phyloP scores from a whole-genome alignment of 35 echinoderm and acorn worm species.

The Ptychodera flava region DNA sequence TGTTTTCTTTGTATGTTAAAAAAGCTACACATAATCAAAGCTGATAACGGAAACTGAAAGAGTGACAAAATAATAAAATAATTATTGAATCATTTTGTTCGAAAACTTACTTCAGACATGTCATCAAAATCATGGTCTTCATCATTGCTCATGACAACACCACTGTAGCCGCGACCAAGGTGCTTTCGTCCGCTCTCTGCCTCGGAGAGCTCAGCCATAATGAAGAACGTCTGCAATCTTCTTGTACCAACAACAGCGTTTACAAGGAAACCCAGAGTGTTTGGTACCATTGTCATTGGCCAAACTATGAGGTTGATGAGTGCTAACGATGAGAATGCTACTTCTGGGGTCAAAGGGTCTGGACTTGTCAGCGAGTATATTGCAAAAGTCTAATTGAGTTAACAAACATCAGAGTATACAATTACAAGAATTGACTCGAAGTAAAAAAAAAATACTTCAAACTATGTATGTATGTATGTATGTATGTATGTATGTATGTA shows the following conservation, averaged over 20 bases:
- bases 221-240: slow-evolving; percentile 18
- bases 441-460: too few species aligned
- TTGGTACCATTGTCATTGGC: slow-evolving; percentile 48
- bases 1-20: too few species aligned
- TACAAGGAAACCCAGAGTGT: slow-evolving; percentile 36
- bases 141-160: neutral
- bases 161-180: neutral
- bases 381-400: slow-evolving; percentile 54
- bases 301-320: slow-evolving; percentile 54
- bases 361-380: slow-evolving; percentile 27
- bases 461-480: neutral
- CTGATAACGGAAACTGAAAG: too few species aligned
- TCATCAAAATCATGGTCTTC: neutral
- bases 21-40: too few species aligned
- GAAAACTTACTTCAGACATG: too few species aligned
- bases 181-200: neutral
- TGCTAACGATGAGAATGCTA: slow-evolving; percentile 55
- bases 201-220: neutral
- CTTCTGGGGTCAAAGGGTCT: slow-evolving; percentile 29
- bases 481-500: slow-evolving; percentile 2
- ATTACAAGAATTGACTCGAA: too few species aligned
- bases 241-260: slow-evolving; percentile 38
- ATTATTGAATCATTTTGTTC: too few species aligned
- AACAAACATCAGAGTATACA: too few species aligned
- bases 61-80: too few species aligned